A percentile compares a stretch with the other conserved stretches of the same genome.
Evolutionary conservation across 2,888 invertebrate genomes (phyloP).

Genomic region (Phaonia tiefii): DNA sequence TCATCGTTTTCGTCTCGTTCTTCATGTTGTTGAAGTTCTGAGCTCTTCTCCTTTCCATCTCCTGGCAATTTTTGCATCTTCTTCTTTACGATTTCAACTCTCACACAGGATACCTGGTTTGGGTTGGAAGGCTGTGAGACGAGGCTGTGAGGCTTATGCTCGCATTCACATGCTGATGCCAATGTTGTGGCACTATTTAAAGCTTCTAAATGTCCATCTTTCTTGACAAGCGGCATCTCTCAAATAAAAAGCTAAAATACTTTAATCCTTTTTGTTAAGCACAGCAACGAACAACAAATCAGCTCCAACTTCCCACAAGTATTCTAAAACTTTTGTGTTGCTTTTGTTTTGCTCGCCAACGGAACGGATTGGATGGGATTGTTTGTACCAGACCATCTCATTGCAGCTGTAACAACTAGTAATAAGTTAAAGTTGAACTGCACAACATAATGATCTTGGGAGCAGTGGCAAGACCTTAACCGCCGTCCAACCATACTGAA

Average conservation of each 20-base stretch:
- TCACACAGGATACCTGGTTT: conserved; percentile 45
- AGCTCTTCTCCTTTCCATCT: no score
- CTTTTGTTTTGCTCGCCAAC: conserved; percentile 50
- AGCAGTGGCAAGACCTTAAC: conserved; percentile 7
- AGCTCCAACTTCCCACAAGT: conserved; percentile 63
- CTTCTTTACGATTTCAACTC: conserved; percentile 13
- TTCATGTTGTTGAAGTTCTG: no score
- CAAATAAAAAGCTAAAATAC: conserved; percentile 58
- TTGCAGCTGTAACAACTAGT: conserved; percentile 34
- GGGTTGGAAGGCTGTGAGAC: conserved; percentile 10
- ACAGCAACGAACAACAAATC: neutral
- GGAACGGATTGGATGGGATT: conserved; percentile 9
- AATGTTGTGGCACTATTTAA: conserved; percentile 58
- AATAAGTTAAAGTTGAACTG: conserved; percentile 41
- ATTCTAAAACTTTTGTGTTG: conserved; percentile 62
- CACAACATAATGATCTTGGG: conserved; percentile 52
- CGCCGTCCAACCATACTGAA: neutral
- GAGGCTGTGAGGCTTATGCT: neutral
- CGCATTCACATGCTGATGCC: conserved; percentile 15
- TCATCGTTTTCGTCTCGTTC: neutral
- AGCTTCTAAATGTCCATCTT: conserved; percentile 66
- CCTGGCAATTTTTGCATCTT: conserved; percentile 9
- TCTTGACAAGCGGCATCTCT: conserved; percentile 66
- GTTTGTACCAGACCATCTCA: neutral
- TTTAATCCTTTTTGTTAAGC: conserved; percentile 58